Evolutionary conservation across 2,797 vertebrate genomes (phyloP), one percentile per base, ranked within the genome.

Genomic region (Hippocampus kuda): DNA sequence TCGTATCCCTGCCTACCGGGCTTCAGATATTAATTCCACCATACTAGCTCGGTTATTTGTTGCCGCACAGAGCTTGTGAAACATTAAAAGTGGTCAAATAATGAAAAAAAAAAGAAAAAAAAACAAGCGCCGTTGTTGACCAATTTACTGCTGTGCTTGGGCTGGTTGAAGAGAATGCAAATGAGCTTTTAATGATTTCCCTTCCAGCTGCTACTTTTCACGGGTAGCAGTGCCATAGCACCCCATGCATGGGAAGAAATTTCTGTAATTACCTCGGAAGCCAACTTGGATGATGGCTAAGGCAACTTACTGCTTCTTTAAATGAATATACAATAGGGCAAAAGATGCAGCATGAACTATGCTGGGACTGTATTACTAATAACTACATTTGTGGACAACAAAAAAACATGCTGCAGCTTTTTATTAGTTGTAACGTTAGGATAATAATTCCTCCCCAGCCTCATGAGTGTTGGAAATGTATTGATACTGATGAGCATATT

Each of bases 1-100:
- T 38, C 3, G 34, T 38, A 38, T 38, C 34, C 6, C 34, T 38
- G 34, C 34, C 7, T 38, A 53, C 27, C 70, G 68, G 68, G 70
- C 54, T 80, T 73, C 63, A 68, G 57, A 75, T 76, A 72, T 79
- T 73, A 81, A 80, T 78, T 74, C 69, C 68, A 75, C 48, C 4
- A 65, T 56, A 51, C 46, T 61, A 48, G 59, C 44, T 70, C 64
- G 51, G 26, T 68, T 75, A 48, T 44, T 60, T 54, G 24, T 10
- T 20, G 34, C 66, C 56, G 51, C 9, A 42, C 1, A 66, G 65
- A 48, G 7, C 60, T 53, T 46, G 51, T 67, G 66, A 69, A 48
- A 18, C 13, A 51, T 60, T 5, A 53, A 51, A 44, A 51, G 66
- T 56, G 18, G 66, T 62, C 27, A 57, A 69, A 62, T 60, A 20